Evolutionary conservation across 2,113 vertebrate species (phyloP).

Genomic region (Hemibagrus wyckioides): DNA sequence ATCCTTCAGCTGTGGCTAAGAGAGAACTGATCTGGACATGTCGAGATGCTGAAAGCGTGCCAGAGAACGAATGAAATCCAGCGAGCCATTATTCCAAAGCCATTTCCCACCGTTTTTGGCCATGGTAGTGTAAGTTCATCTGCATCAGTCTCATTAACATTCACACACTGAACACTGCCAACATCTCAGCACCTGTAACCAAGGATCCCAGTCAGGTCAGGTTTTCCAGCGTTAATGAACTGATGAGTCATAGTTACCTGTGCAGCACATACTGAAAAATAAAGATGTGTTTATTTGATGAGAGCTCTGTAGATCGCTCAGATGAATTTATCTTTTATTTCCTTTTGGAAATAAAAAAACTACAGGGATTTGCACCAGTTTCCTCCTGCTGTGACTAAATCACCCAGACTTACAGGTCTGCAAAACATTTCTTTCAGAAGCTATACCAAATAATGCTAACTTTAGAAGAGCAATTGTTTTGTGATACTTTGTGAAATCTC

Average conservation of each 20-base stretch:
- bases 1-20: conserved; percentile 72
- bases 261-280: conserved; percentile 45
- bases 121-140: conserved; percentile 40
- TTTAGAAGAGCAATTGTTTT: neutral
- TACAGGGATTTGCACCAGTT: neutral
- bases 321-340: neutral
- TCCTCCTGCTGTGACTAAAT: neutral
- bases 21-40: conserved; percentile 66
- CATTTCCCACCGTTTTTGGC: conserved; percentile 28
- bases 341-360: neutral
- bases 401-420: neutral
- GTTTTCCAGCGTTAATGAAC: conserved; percentile 56
- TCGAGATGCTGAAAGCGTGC: conserved; percentile 49
- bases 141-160: conserved; percentile 55
- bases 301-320: neutral
- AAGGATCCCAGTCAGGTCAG: conserved; percentile 29
- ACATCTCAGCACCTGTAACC: conserved; percentile 43
- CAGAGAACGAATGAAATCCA: conserved; percentile 5
- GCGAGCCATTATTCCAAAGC: conserved; percentile 29
- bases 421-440: neutral
- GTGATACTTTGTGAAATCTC: neutral
- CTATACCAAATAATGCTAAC: neutral
- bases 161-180: conserved; percentile 26
- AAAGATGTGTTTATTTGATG: neutral
- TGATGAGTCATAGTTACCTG: conserved; percentile 60